Evolutionary conservation across 2,797 vertebrate genomes (phyloP).

Genomic region (Cygnus olor): DNA sequence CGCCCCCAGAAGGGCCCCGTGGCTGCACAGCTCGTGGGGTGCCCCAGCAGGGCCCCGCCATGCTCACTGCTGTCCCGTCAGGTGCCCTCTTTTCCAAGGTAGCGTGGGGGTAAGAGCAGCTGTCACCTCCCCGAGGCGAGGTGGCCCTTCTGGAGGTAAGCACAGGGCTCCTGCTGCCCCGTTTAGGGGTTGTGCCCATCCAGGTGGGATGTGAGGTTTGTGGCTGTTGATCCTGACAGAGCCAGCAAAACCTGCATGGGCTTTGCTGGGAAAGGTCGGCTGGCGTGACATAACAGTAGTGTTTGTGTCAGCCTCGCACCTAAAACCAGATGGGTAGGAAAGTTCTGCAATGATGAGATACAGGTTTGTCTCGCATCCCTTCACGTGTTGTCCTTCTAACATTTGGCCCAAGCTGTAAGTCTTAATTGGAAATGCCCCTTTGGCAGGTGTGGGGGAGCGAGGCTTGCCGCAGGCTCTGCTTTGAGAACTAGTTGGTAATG

Average conservation of each 20-base stretch:
- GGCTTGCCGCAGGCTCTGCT: fast-evolving
- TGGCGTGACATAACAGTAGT: not conserved
- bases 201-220: fast-evolving
- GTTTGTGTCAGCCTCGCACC: not conserved
- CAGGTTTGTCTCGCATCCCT: not conserved
- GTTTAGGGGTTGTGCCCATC: not conserved
- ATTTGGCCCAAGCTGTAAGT: not conserved
- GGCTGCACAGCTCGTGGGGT: too few relatives aligned
- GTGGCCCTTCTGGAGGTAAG: not conserved
- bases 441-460: not conserved
- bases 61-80: too few relatives aligned
- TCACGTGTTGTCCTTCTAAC: not conserved
- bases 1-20: too few relatives aligned
- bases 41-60: too few relatives aligned
- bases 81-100: not conserved
- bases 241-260: not conserved
- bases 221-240: not conserved
- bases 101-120: not conserved
- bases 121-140: too few relatives aligned
- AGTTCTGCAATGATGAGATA: fast-evolving
- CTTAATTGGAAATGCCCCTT: not conserved
- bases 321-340: not conserved
- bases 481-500: not conserved
- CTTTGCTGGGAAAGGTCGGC: not conserved
- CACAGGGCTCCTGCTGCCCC: fast-evolving